phyloP scores from a whole-genome alignment of 2,888 invertebrate genomes.

The Drosophila nigritarsus region DNA sequence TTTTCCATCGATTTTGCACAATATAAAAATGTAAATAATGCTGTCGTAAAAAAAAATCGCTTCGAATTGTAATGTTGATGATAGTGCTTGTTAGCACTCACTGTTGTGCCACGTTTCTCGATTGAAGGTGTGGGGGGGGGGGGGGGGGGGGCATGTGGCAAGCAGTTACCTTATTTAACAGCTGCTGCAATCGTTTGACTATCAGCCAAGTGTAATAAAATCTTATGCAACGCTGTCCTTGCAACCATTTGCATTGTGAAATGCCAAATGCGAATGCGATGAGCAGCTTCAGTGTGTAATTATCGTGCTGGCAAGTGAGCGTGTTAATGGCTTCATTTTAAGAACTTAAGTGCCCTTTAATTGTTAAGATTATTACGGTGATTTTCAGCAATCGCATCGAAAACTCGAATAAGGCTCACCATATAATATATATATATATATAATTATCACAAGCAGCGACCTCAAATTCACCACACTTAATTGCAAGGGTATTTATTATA shows the following conservation, averaged over 20 bases:
- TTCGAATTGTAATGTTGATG: not conserved
- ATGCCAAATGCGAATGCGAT: constrained; percentile 1
- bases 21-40: not conserved
- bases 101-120: not conserved
- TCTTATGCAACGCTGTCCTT: constrained; percentile 12
- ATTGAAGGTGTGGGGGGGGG: no score
- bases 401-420: not conserved
- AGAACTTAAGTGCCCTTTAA: constrained; percentile 58
- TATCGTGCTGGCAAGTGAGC: constrained; percentile 56
- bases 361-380: constrained; percentile 62
- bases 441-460: not conserved
- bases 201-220: constrained; percentile 3
- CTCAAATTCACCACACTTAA: not conserved
- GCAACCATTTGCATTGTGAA: constrained; percentile 47
- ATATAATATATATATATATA: not conserved
- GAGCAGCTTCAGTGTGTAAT: constrained; percentile 15
- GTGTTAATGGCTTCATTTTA: constrained; percentile 68
- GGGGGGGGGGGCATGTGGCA: not conserved
- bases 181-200: constrained; percentile 7
- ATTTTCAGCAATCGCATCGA: constrained; percentile 10
- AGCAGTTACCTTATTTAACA: not conserved
- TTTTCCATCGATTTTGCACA: not conserved
- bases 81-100: constrained; percentile 2
- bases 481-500: not conserved
- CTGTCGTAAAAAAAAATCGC: constrained; percentile 5